Base-by-base conservation (phyloP, 2,888 invertebrate species). In the Morpho helenor region DNA sequence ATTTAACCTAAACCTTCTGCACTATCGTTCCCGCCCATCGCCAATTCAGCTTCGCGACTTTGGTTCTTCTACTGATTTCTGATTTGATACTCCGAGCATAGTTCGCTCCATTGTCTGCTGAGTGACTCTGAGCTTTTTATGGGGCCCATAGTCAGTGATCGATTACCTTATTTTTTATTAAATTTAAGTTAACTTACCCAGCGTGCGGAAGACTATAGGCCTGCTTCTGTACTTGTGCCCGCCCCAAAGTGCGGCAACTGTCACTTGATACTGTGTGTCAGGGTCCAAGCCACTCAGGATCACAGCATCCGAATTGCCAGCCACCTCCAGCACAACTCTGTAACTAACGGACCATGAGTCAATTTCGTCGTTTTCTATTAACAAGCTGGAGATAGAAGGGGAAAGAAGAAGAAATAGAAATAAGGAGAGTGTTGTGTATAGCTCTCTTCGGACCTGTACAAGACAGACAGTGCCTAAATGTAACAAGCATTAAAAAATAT, bases 301-400 rank as follows among this genome's bases (percentile, higher is more conserved):
- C 71, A 96, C 95, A 65, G 96, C 96, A 82, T 96, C 96, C 64
- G 96, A 96, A 90, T 96, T 96, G 70, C 96, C 96, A 72, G 96
- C 96, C 82, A 96, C 96, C 84, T 96, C 95, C 92, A 95, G 93
- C 91, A 96, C 96, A 93, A 96, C 96, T 94, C 96, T 96, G 96
- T 96, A 96, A 96, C 96, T 96, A 96, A 95, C 92, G 87, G 78
- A 72, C 78, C 73, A 88, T 92, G 90, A 92, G 92, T 93, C 92
- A 93, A 92, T 88, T 84, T 88, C 87, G 77, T 82, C 71, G 87
- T 76, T 78, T 75, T 84, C 75, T 74, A 75, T 75, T 74, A 63
- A 65, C 76, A 85, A 77, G 83, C 73, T 62, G 71, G 69, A 67
- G 73, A 72, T 79, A 76, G 77, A 78, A 68, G 67, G 72, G 76